Evolutionary conservation across 2,797 vertebrate species (phyloP), one percentile per base, ranked within the genome.

Genomic region (Notamacropus eugenii): DNA sequence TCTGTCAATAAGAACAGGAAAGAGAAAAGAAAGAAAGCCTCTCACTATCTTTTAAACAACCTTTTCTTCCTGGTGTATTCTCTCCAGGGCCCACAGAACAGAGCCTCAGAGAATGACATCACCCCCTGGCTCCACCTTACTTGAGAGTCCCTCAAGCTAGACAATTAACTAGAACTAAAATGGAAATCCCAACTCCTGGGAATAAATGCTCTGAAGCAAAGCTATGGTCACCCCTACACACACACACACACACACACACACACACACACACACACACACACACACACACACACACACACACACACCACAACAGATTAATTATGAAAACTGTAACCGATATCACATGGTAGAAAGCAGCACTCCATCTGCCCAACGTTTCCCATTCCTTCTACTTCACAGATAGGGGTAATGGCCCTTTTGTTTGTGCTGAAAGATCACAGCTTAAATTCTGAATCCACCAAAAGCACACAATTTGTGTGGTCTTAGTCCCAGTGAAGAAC

Each of bases 151-250:
- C 94, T 57, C 27, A 67, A 24, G 4, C 93, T 29, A 55, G 95
- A 96, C 96, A 12, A 28, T 93, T 92, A 94, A 29, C 56, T 58
- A 55, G 58, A 87, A 90, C 87, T 93, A 94, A 92, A 90, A n/a
- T 16, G 54, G 92, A 92, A 40, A 9, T 40, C 19, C 46, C n/a
- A 46, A 46, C 67, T 82, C 74, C 6, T 46, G 22, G 74, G 40
- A 82, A 82, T 46, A 46, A 46, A 82, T 46, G 74, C 40, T 82
- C 74, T 27, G 24, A 82, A 82, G 40, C 9, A 19, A 82, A 82
- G 22, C 22, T 82, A 19, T 82, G 22, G 40, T 46, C 74, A 82
- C 1, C n/a, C 2, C n/a, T 46, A 5, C 2, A 74, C 19, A 74
- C 6, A 74, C n/a, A 74, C n/a, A n/a, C n/a, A n/a, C n/a, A n/a